Evolutionary conservation across 2,113 vertebrate species (phyloP).

Genomic region (Brachyhypopomus gauderio): DNA sequence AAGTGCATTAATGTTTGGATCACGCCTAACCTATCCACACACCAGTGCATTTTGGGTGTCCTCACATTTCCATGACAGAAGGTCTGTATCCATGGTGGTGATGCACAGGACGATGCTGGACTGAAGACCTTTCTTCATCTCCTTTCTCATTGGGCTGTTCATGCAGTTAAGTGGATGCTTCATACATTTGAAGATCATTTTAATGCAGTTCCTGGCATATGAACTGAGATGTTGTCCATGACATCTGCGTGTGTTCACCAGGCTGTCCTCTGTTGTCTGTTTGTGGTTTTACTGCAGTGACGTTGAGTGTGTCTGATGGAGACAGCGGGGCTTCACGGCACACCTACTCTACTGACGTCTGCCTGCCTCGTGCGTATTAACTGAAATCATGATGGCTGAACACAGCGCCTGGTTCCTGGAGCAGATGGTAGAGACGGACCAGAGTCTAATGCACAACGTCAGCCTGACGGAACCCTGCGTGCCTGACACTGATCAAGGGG

Average conservation of each 20-base stretch:
- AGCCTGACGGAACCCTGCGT: conserved; percentile 35
- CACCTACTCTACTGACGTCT: neutral
- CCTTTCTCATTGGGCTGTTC: conserved; percentile 70
- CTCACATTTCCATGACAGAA: neutral
- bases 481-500: conserved; percentile 47
- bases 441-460: conserved; percentile 60
- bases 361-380: conserved; percentile 11
- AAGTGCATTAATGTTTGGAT: conserved; percentile 58
- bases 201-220: neutral
- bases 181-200: neutral
- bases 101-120: conserved; percentile 50
- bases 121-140: conserved; percentile 71
- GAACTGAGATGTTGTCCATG: neutral
- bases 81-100: neutral
- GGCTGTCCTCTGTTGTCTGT: conserved; percentile 74
- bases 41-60: neutral
- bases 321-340: conserved; percentile 64
- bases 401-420: conserved; percentile 5
- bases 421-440: conserved; percentile 49
- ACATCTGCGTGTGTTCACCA: conserved; percentile 36
- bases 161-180: conserved; percentile 65
- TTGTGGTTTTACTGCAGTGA: conserved; percentile 75
- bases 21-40: conserved; percentile 13
- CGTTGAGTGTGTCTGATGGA: conserved; percentile 70
- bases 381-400: conserved; percentile 27